Conservation (phyloP, 1,140 invertebrate species). For the Macrobrachium rosenbergii region DNA sequence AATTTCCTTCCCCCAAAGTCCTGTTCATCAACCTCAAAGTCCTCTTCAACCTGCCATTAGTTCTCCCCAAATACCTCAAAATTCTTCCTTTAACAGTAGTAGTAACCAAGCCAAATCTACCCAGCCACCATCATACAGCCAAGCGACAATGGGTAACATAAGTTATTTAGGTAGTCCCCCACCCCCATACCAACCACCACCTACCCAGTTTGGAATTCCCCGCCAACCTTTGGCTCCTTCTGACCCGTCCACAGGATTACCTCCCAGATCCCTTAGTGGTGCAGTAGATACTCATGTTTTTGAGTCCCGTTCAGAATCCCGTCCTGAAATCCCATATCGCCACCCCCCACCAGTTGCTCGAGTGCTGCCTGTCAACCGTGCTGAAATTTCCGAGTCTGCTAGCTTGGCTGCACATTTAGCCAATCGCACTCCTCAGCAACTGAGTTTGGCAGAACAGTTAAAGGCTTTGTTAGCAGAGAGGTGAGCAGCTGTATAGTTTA, state of each 20-base stretch:
- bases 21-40: conserved; percentile 10
- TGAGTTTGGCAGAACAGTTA: conserved; percentile 58
- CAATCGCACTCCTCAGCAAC: conserved; percentile 58
- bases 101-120: conserved; percentile 6
- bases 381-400: conserved; percentile 44
- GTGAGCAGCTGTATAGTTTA: conserved; percentile 30
- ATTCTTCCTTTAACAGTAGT: conserved; percentile 25
- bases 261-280: conserved; percentile 17
- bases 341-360: conserved; percentile 63
- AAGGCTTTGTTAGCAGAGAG: conserved; percentile 62
- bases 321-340: conserved; percentile 55
- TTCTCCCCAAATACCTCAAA: not conserved
- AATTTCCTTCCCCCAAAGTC: conserved; percentile 26
- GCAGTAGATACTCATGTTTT: conserved; percentile 7
- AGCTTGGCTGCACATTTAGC: conserved; percentile 47
- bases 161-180: conserved; percentile 40
- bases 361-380: conserved; percentile 60
- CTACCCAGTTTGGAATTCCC: conserved; percentile 31
- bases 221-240: conserved; percentile 7
- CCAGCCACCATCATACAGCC: conserved; percentile 41
- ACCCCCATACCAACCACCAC: conserved; percentile 53
- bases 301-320: conserved; percentile 30
- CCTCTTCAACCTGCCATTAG: not conserved
- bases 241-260: conserved; percentile 19
- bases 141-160: conserved; percentile 30